phyloP scores from a whole-genome alignment of 2,797 vertebrate species.

The Pygocentrus nattereri region DNA sequence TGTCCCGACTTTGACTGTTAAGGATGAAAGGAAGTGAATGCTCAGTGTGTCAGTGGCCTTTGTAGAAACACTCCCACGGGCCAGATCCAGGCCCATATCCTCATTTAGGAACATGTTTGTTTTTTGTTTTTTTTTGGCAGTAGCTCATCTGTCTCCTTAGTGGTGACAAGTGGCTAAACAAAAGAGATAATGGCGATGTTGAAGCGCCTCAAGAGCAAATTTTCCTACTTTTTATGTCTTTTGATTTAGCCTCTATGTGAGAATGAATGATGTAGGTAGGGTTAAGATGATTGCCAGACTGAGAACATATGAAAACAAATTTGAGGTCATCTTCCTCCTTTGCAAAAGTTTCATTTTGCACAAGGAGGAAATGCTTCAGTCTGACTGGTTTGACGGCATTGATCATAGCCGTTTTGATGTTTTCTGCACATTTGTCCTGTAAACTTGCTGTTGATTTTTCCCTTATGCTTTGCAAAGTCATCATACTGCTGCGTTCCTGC shows the following conservation, averaged over 20 bases:
- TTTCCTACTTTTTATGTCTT: not conserved
- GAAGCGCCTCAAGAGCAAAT: not conserved
- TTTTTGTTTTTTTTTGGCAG: not conserved
- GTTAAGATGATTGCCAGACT: not conserved
- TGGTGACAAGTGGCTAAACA: not conserved
- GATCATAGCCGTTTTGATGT: conserved; percentile 6
- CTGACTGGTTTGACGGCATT: conserved; percentile 3
- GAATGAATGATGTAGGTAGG: not conserved
- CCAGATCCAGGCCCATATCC: not conserved
- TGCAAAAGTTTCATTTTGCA: not conserved
- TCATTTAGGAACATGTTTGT: not conserved
- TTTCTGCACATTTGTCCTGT: not conserved
- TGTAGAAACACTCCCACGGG: conserved; percentile 24
- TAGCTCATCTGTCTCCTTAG: not conserved
- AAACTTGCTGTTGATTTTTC: not conserved
- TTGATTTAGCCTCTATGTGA: not conserved
- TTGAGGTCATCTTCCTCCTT: not conserved
- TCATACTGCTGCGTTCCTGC: not conserved
- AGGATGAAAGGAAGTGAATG: conserved; percentile 20
- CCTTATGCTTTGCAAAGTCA: not conserved
- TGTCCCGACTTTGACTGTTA: not conserved
- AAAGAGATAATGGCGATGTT: not conserved
- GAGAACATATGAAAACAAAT: not conserved
- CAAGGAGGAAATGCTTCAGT: not conserved
- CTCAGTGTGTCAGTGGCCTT: conserved; percentile 18